phyloP scores from a whole-genome alignment of 2,113 vertebrate species.

The Engraulis encrasicolus region DNA sequence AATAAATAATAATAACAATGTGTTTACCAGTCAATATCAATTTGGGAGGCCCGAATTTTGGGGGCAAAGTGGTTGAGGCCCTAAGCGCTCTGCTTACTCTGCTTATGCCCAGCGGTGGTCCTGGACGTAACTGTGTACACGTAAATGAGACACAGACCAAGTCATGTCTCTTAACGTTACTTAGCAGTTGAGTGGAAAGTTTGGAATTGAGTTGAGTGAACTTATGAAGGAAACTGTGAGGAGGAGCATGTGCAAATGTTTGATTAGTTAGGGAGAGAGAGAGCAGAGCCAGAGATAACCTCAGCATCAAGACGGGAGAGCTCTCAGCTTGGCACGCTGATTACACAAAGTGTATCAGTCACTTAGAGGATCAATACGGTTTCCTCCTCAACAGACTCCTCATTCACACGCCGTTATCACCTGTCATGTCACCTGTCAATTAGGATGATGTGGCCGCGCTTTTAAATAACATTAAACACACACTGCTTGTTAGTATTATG shows the following conservation, averaged over 20 bases:
- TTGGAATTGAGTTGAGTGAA: too few relatives aligned
- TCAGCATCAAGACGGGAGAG: constrained; percentile 63
- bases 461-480: not conserved
- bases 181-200: too few relatives aligned
- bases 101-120: too few relatives aligned
- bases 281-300: constrained; percentile 64
- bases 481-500: not conserved
- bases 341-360: constrained; percentile 63
- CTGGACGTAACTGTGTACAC: too few relatives aligned
- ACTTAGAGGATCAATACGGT: constrained; percentile 66
- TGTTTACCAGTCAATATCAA: too few relatives aligned
- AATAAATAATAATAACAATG: too few relatives aligned
- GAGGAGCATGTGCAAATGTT: constrained; percentile 66
- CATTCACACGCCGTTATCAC: constrained; percentile 60
- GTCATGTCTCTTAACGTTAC: too few relatives aligned
- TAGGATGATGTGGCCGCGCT: not conserved
- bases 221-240: constrained; percentile 13
- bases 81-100: too few relatives aligned
- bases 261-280: constrained; percentile 62
- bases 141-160: too few relatives aligned
- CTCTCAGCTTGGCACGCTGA: constrained; percentile 52
- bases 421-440: not conserved
- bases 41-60: too few relatives aligned
- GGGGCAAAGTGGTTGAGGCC: too few relatives aligned
- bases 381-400: constrained; percentile 64